Evolutionary conservation across 2,797 vertebrate genomes (phyloP), one percentile per base, ranked within the genome.

Genomic region (Cynodonichthys magdalenae): DNA sequence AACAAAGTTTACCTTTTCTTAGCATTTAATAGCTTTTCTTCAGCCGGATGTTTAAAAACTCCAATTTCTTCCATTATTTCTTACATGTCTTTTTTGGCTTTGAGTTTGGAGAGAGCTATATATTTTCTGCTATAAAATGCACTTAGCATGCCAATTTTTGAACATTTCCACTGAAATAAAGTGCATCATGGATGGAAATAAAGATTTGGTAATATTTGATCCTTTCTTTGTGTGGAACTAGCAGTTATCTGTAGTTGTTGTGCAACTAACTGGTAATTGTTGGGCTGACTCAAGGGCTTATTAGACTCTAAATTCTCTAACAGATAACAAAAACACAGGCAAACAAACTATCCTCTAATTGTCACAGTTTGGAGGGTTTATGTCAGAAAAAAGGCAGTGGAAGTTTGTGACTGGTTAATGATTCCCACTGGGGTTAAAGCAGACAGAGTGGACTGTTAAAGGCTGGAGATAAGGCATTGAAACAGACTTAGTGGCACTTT

Each of bases 351-450:
- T 53, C 55, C 68, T 69, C 49, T 48, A 62, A 80, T 72, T 31
- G 59, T 49, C 75, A 66, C n/a, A 52, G 57, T 83, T 85, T 79
- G 60, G 46, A 73, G 56, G 63, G 52, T 78, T 83, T 73, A 12
- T 66, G 66, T 84, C 62, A 62, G 66, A 63, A 44, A 60, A 52
- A 47, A 20, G 61, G 57, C 77, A 80, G 57, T 73, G 85, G 83
- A 83, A 85, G 69, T 87, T 74, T 78, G 66, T 53, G 66, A 80
- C 79, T 76, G 66, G 84, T 86, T 89, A 85, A 88, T 87, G 77
- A 84, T 87, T 88, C 78, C 86, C 65, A 28, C 63, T 53, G 80
- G 86, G 36, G 74, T 85, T 70, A 63, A 71, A 79, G 73, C 71
- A 46, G 79, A 83, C 69, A 47, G 71, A 83, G 65, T 71, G 74